These are phyloP conservation scores for Chydorus sphaericus DNA, from an alignment of 2,888 invertebrate species.

Conservation along the genomic window DNA sequence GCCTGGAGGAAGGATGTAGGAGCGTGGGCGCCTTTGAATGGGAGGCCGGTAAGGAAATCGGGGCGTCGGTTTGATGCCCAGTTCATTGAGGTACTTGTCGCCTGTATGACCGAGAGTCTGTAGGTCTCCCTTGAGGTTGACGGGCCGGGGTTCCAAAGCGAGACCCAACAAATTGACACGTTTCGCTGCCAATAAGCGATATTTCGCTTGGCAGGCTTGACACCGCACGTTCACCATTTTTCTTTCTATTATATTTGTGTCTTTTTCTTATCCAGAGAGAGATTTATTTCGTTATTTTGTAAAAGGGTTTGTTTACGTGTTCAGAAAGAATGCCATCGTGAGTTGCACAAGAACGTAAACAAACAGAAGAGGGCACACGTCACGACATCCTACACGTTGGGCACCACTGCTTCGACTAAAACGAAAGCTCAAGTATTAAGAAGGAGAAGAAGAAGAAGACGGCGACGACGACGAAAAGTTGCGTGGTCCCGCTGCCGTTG, in stretches of 20 bases:
- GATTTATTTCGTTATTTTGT: too few relatives aligned
- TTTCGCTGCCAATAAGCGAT: conserved; percentile 20
- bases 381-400: background rate
- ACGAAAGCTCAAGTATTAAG: background rate
- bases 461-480: too few relatives aligned
- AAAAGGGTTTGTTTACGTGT: too few relatives aligned
- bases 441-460: too few relatives aligned
- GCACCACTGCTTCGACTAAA: conserved; percentile 2
- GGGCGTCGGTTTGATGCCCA: conserved; percentile 20
- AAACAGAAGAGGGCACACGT: too few relatives aligned
- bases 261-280: background rate
- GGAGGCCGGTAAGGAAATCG: conserved; percentile 29
- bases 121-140: too few relatives aligned
- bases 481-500: too few relatives aligned
- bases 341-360: background rate
- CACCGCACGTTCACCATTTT: conserved; percentile 21
- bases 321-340: too few relatives aligned
- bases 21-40: conserved; percentile 29
- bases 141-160: conserved; percentile 13
- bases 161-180: conserved; percentile 18
- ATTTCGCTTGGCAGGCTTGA: conserved; percentile 21
- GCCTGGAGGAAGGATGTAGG: conserved; percentile 23
- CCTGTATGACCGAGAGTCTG: too few relatives aligned
- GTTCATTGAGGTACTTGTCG: too few relatives aligned
- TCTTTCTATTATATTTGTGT: background rate